Evolutionary conservation across 2,888 invertebrate genomes (phyloP).

Genomic region (Scaptomyza tumidula): DNA sequence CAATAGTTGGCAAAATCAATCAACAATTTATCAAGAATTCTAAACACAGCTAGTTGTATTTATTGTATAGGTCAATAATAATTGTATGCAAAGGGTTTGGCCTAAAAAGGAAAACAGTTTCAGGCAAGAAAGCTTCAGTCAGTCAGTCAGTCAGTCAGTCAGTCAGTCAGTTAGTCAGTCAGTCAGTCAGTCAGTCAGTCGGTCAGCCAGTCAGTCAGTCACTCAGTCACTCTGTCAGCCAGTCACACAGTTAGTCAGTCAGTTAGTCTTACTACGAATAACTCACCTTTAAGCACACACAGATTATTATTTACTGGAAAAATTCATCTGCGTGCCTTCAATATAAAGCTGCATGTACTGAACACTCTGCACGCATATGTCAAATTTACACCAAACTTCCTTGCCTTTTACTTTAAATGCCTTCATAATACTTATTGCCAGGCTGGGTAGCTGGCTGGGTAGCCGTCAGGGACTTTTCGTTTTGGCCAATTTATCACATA

Average conservation of each 20-base stretch:
- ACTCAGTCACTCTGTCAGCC: too few species aligned
- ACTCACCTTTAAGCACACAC: background rate
- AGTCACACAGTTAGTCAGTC: too few species aligned
- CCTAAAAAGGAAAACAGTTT: too few species aligned
- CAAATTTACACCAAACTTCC: conserved; percentile 32
- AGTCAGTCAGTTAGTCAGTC: too few species aligned
- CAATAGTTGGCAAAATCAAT: background rate
- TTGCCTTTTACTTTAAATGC: conserved; percentile 28
- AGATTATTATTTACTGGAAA: conserved; percentile 7
- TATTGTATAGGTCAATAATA: background rate
- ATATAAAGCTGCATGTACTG: conserved; percentile 26
- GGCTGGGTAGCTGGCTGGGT: conserved; percentile 9
- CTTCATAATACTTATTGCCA: conserved; percentile 12
- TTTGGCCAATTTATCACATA: conserved; percentile 66
- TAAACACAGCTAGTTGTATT: background rate
- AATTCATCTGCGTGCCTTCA: conserved; percentile 34
- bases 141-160: too few species aligned
- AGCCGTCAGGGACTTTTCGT: conserved; percentile 18
- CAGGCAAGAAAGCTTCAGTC: background rate
- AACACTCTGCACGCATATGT: conserved; percentile 28
- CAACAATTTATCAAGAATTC: background rate
- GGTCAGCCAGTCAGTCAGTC: too few species aligned
- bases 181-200: too few species aligned
- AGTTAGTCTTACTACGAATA: background rate
- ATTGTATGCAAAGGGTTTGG: background rate